These are phyloP conservation scores for Oryzias woworae DNA, from an alignment of 2,113 vertebrate species.

Conservation along the genomic window DNA sequence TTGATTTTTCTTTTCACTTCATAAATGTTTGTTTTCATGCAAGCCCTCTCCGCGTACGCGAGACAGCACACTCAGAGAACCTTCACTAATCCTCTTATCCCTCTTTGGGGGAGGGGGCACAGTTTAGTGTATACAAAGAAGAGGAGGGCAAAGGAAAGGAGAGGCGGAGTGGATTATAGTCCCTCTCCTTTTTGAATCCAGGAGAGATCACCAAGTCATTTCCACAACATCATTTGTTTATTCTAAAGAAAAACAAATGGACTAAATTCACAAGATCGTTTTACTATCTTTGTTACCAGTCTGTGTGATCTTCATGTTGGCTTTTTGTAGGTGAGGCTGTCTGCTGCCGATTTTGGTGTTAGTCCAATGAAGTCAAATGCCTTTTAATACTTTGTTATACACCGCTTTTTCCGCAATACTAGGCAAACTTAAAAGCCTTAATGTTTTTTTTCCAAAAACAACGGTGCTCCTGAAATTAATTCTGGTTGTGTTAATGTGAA, in stretches of 20 bases:
- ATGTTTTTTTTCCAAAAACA: too few relatives aligned
- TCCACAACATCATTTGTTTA: conserved; percentile 69
- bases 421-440: too few relatives aligned
- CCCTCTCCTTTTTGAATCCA: conserved; percentile 59
- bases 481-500: too few relatives aligned
- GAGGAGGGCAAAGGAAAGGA: conserved; percentile 57
- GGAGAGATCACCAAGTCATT: conserved; percentile 70
- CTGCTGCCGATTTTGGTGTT: too few relatives aligned
- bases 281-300: too few relatives aligned
- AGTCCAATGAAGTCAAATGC: too few relatives aligned
- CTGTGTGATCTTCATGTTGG: too few relatives aligned
- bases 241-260: conserved; percentile 65
- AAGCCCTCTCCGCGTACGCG: conserved; percentile 26
- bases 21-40: conserved; percentile 1
- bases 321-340: too few relatives aligned
- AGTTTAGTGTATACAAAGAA: conserved; percentile 76
- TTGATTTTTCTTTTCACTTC: not conserved
- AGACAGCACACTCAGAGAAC: conserved; percentile 59
- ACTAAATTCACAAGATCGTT: conserved; percentile 41
- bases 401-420: too few relatives aligned
- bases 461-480: too few relatives aligned
- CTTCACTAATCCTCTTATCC: conserved; percentile 72
- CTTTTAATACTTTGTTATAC: too few relatives aligned
- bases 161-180: conserved; percentile 71
- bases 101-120: conserved; percentile 60